phyloP scores from a whole-genome alignment of 2,113 vertebrate genomes.

The Dryoscopus gambensis region DNA sequence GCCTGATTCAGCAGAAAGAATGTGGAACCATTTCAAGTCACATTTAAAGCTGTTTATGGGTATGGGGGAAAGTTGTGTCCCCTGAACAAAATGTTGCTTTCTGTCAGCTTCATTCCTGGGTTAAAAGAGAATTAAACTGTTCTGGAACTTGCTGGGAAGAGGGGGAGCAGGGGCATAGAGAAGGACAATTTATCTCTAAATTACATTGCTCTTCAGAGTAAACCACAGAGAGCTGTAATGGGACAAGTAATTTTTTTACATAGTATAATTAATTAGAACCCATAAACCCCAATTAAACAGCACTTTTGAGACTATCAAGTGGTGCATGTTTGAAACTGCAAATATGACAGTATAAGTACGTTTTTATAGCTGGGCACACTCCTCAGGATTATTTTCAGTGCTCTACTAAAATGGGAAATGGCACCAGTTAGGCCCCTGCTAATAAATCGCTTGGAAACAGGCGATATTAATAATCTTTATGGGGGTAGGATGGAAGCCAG shows the following conservation, averaged over 20 bases:
- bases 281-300: slow-evolving; percentile 72
- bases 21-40: background rate
- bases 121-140: slow-evolving; percentile 16
- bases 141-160: background rate
- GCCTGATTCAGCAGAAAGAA: slow-evolving; percentile 13
- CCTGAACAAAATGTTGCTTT: background rate
- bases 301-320: slow-evolving; percentile 72
- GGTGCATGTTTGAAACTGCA: slow-evolving; percentile 61
- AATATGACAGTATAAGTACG: slow-evolving; percentile 68
- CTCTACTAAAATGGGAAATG: slow-evolving; percentile 63
- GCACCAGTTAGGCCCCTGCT: slow-evolving; percentile 59
- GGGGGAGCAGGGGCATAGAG: background rate
- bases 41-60: background rate
- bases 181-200: slow-evolving; percentile 53
- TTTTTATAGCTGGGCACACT: slow-evolving; percentile 67
- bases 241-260: slow-evolving; percentile 63
- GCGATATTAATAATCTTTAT: slow-evolving; percentile 68
- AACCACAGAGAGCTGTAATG: slow-evolving; percentile 63
- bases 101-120: background rate
- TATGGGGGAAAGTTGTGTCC: background rate
- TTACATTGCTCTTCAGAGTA: slow-evolving; percentile 61
- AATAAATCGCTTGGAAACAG: slow-evolving; percentile 58
- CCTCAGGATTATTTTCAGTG: slow-evolving; percentile 63
- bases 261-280: slow-evolving; percentile 68
- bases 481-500: slow-evolving; percentile 30